Conservation (phyloP, 2,888 invertebrate species). For the Antheraea assamensis region DNA sequence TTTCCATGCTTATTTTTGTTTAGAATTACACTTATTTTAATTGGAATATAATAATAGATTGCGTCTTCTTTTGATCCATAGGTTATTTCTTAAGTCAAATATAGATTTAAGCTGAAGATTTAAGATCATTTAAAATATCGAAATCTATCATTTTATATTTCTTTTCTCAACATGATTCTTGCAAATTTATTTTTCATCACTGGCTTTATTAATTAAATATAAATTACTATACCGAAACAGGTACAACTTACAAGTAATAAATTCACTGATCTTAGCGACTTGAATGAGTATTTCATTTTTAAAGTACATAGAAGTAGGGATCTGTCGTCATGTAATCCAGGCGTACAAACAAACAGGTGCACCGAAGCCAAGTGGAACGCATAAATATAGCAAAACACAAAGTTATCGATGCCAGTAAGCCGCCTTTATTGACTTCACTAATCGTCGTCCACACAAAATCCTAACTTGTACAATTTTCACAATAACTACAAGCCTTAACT, state of each 20-base stretch:
- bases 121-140: too few species aligned
- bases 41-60: not conserved
- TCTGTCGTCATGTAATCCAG: slow-evolving; percentile 14
- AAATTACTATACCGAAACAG: too few species aligned
- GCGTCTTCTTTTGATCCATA: not conserved
- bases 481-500: slow-evolving; percentile 37
- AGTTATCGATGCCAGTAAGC: slow-evolving; percentile 78
- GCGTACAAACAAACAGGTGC: slow-evolving; percentile 58
- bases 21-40: not conserved
- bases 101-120: too few species aligned
- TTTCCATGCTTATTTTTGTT: not conserved
- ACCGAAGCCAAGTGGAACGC: slow-evolving; percentile 64
- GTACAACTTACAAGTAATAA: too few species aligned
- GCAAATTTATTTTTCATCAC: too few species aligned
- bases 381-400: slow-evolving; percentile 75
- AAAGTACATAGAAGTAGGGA: not conserved
- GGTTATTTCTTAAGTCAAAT: not conserved
- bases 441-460: slow-evolving; percentile 57
- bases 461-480: slow-evolving; percentile 28
- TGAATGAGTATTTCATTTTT: not conserved
- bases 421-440: slow-evolving; percentile 70
- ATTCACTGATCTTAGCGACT: not conserved
- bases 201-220: too few species aligned
- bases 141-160: too few species aligned
- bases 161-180: too few species aligned